Evolutionary conservation across 2,113 vertebrate species (phyloP).

Genomic region (Takifugu bimaculatus): DNA sequence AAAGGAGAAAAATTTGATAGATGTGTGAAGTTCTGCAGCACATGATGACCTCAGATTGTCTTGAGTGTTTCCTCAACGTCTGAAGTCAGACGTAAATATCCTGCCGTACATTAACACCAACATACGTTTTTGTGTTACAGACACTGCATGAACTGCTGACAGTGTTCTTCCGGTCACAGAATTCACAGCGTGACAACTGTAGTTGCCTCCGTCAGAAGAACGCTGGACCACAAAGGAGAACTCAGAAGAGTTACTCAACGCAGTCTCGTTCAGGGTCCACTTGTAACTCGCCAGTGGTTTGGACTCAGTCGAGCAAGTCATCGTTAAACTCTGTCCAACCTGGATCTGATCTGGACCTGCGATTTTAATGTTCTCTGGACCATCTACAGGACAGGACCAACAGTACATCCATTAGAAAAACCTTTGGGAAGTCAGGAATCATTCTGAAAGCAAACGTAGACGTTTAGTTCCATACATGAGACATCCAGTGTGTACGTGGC

Average conservation of each 20-base stretch:
- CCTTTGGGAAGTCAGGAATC: neutral
- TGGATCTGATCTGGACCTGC: conserved; percentile 5
- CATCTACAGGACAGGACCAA: conserved; percentile 59
- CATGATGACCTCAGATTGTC: neutral
- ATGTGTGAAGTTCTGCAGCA: neutral
- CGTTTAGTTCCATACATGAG: conserved; percentile 41
- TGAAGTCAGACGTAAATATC: neutral
- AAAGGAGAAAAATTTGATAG: neutral
- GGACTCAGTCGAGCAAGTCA: conserved; percentile 52
- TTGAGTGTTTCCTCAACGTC: too few species aligned
- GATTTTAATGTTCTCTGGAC: conserved; percentile 54
- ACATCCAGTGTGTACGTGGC: conserved; percentile 14
- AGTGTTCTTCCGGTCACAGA: neutral
- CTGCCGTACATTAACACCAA: neutral
- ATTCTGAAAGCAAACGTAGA: neutral
- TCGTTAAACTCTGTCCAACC: neutral
- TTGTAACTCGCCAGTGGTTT: conserved; percentile 38
- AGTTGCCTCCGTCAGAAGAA: conserved; percentile 33
- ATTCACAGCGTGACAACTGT: conserved; percentile 31
- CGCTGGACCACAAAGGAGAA: neutral
- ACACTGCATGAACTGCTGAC: neutral
- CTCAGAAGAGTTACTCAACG: neutral
- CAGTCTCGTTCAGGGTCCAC: conserved; percentile 27
- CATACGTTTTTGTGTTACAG: too few species aligned
- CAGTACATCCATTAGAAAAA: too few species aligned